Evolutionary conservation across 2,888 invertebrate genomes (phyloP).

Genomic region (Drosophila testacea): DNA sequence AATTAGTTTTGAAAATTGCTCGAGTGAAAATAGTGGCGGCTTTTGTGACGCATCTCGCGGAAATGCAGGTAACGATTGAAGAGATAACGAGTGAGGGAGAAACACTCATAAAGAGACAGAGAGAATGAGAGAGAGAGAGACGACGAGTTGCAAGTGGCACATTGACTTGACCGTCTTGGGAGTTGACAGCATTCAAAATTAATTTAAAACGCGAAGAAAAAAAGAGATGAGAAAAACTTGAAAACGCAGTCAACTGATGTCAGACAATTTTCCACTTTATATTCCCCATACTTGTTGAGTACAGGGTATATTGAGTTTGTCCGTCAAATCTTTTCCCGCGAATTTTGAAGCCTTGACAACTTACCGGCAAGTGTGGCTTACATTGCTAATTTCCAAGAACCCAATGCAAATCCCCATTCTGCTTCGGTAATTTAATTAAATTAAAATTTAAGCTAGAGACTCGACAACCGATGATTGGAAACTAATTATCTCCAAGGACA

Average conservation of each 20-base stretch:
- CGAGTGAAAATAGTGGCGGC: constrained; percentile 1
- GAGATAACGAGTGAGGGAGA: accelerated
- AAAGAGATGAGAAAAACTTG: neutral
- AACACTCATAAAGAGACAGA: neutral
- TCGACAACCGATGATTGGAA: too few relatives aligned
- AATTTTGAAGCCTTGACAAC: too few relatives aligned
- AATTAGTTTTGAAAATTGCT: constrained; percentile 17
- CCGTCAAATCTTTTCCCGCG: too few relatives aligned
- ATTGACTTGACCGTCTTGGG: constrained; percentile 1
- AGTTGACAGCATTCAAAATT: constrained; percentile 9
- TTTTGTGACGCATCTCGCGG: neutral
- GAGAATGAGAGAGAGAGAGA: neutral
- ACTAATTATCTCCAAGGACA: too few relatives aligned
- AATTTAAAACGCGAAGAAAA: neutral
- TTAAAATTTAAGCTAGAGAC: too few relatives aligned
- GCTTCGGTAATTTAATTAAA: too few relatives aligned
- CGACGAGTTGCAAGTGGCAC: neutral
- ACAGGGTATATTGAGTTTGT: too few relatives aligned
- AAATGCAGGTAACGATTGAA: neutral
- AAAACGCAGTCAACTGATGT: constrained; percentile 17
- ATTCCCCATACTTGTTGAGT: neutral
- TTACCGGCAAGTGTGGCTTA: too few relatives aligned
- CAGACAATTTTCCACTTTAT: constrained; percentile 1
- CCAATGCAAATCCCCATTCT: too few relatives aligned
- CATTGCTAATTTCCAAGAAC: too few relatives aligned